Conservation (phyloP, 2,113 vertebrate species). For the Crotophaga sulcirostris region DNA sequence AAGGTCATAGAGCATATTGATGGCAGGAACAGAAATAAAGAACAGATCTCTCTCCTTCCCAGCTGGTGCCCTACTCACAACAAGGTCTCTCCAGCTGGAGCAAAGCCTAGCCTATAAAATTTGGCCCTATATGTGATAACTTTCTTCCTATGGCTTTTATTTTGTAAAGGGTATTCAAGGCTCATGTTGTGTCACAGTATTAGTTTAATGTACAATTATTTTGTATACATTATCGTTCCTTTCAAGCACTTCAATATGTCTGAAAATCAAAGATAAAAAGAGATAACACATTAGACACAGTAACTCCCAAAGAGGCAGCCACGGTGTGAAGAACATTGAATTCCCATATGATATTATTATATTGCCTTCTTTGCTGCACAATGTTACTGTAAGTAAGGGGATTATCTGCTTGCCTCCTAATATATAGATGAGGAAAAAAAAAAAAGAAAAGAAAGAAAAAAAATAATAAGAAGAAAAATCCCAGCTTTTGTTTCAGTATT, state of each 20-base stretch:
- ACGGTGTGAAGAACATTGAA: slow-evolving; percentile 30
- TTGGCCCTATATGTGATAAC: not conserved
- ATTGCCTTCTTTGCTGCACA: slow-evolving; percentile 53
- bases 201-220: slow-evolving; percentile 33
- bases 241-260: slow-evolving; percentile 36
- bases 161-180: not conserved
- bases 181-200: not conserved
- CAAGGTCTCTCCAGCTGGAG: slow-evolving; percentile 14
- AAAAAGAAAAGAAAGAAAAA: not conserved
- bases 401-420: slow-evolving; percentile 51
- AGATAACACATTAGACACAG: slow-evolving; percentile 19
- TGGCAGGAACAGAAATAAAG: slow-evolving; percentile 30
- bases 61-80: slow-evolving; percentile 12
- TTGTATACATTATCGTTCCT: slow-evolving; percentile 43
- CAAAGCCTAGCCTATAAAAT: slow-evolving; percentile 1
- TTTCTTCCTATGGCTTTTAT: not conserved
- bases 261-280: slow-evolving; percentile 50
- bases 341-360: slow-evolving; percentile 49
- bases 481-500: not conserved
- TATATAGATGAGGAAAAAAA: not conserved
- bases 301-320: slow-evolving; percentile 37
- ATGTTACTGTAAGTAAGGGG: slow-evolving; percentile 47
- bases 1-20: slow-evolving; percentile 6
- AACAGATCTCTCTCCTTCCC: not conserved
- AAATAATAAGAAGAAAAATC: not conserved